Evolutionary conservation across 1,140 invertebrate genomes (phyloP).

Genomic region (Rhopalosiphum padi): DNA sequence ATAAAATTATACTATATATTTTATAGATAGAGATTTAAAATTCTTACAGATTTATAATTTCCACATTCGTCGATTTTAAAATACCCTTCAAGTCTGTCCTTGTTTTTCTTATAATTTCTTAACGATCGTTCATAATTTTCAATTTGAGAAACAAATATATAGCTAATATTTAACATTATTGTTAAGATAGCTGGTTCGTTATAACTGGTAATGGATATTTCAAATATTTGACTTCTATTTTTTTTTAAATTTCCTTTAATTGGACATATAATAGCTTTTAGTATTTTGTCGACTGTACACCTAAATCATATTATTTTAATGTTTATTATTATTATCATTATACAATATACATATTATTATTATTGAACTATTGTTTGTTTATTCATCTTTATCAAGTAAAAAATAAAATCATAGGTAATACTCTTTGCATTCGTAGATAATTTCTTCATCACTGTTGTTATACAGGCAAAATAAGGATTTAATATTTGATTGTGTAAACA

Average conservation of each 20-base stretch:
- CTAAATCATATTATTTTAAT: slow-evolving; percentile 18
- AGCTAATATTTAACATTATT: slow-evolving; percentile 27
- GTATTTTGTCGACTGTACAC: neutral
- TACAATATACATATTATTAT: neutral
- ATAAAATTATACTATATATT: no score
- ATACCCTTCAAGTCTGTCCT: slow-evolving; percentile 13
- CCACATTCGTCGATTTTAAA: slow-evolving; percentile 29
- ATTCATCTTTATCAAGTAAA: neutral
- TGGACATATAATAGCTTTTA: neutral
- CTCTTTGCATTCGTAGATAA: slow-evolving; percentile 37
- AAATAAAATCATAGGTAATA: neutral
- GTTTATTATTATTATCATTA: neutral
- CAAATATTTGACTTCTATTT: slow-evolving; percentile 10
- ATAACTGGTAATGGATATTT: neutral
- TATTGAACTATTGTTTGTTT: neutral
- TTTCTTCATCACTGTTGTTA: slow-evolving; percentile 26
- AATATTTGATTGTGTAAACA: neutral
- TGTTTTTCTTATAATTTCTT: neutral
- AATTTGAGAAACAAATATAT: neutral
- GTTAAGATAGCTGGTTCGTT: slow-evolving; percentile 31
- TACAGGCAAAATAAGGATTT: neutral
- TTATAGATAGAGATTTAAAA: neutral
- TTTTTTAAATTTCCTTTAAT: neutral
- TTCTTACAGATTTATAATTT: slow-evolving; percentile 44
- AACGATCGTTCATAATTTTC: slow-evolving; percentile 39